Conservation (phyloP, 2,797 vertebrate genomes). For the Halcyon chelicuti region DNA sequence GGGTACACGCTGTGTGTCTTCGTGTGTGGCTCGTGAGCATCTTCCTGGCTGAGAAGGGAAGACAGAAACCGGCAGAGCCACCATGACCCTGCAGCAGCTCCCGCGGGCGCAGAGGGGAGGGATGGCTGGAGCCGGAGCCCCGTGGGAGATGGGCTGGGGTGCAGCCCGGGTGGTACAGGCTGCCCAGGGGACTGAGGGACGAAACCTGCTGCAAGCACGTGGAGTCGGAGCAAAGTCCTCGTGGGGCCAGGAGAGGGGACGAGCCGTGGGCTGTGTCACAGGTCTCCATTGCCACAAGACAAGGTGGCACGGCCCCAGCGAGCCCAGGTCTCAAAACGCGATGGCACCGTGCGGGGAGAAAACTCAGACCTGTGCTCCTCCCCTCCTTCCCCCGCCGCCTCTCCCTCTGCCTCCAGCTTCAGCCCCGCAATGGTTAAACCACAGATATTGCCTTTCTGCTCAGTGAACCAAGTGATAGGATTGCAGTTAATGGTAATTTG, state of each 20-base stretch:
- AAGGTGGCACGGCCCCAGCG: accelerated
- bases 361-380: background rate
- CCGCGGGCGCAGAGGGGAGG: accelerated
- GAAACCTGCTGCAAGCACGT: background rate
- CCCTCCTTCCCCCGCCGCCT: background rate
- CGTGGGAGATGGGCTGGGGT: accelerated
- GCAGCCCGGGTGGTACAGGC: accelerated
- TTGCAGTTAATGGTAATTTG: slow-evolving; percentile 82
- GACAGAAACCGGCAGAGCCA: accelerated
- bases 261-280: accelerated
- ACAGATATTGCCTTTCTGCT: slow-evolving; percentile 76
- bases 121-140: accelerated
- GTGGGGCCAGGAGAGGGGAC: background rate
- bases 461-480: slow-evolving; percentile 81
- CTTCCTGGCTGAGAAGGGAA: background rate
- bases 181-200: background rate
- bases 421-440: slow-evolving; percentile 66
- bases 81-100: accelerated
- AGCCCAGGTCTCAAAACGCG: accelerated
- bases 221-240: background rate
- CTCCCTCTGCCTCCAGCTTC: background rate
- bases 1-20: accelerated
- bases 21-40: accelerated
- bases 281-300: background rate
- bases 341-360: accelerated